phyloP scores from a whole-genome alignment of 2,113 vertebrate species.

The Actinemys pallida region DNA sequence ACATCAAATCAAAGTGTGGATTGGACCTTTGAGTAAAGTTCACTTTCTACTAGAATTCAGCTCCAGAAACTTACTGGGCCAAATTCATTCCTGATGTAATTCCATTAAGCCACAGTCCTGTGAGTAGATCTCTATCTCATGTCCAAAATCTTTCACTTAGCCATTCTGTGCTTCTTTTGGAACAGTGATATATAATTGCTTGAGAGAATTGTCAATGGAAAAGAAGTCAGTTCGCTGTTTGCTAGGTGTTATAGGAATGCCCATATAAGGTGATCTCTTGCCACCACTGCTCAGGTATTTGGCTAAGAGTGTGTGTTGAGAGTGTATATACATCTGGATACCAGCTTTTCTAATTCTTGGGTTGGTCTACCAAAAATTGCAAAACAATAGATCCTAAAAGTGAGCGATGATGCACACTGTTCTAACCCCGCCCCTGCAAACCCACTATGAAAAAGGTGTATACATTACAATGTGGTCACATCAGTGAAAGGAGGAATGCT shows the following conservation, averaged over 20 bases:
- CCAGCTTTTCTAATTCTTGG: conserved; percentile 24
- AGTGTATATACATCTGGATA: conserved; percentile 57
- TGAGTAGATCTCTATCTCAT: conserved; percentile 46
- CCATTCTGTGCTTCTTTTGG: conserved; percentile 32
- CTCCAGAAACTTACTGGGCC: neutral
- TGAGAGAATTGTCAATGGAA: conserved; percentile 59
- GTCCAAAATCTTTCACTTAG: conserved; percentile 15
- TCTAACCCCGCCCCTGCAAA: neutral
- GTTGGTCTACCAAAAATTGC: conserved; percentile 25
- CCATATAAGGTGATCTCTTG: conserved; percentile 63
- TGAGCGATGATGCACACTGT: conserved; percentile 28
- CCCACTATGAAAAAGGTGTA: conserved; percentile 5
- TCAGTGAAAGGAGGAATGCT: conserved; percentile 33
- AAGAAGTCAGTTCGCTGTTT: conserved; percentile 63
- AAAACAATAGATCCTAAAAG: conserved; percentile 54
- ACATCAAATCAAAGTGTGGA: conserved; percentile 54
- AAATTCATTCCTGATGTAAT: conserved; percentile 53
- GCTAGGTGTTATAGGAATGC: conserved; percentile 40
- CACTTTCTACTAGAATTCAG: conserved; percentile 37
- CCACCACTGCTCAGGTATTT: neutral
- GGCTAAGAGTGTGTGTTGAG: neutral
- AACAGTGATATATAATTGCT: conserved; percentile 58
- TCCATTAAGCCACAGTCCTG: conserved; percentile 38
- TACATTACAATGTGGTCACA: conserved; percentile 27
- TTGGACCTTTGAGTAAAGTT: conserved; percentile 42